Evolutionary conservation across 2,113 vertebrate genomes (phyloP).

Genomic region (Rhodinocichla rosea): DNA sequence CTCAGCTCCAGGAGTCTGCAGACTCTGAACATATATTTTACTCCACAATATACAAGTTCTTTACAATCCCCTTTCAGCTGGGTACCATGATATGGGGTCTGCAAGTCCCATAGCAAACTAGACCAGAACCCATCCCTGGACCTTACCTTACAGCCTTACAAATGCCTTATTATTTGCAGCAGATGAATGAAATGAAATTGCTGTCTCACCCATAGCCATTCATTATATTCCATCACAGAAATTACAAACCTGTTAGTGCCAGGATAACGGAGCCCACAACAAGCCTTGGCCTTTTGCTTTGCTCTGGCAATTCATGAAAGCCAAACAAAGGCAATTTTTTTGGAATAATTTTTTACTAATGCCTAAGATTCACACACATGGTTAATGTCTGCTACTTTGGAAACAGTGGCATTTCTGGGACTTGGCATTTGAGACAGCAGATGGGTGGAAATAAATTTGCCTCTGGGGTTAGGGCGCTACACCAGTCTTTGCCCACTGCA

Average conservation of each 20-base stretch:
- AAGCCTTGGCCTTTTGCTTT: background rate
- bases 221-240: background rate
- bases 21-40: background rate
- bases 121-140: background rate
- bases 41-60: background rate
- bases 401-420: constrained; percentile 48
- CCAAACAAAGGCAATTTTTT: constrained; percentile 6
- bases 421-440: constrained; percentile 59
- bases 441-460: constrained; percentile 60
- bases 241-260: background rate
- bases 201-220: background rate
- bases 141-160: background rate
- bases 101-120: background rate
- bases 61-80: background rate
- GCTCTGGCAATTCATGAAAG: background rate
- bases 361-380: constrained; percentile 32
- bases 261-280: background rate
- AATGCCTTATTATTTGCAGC: background rate
- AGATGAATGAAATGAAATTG: background rate
- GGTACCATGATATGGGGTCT: background rate
- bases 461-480: constrained; percentile 21
- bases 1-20: background rate
- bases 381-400: constrained; percentile 52
- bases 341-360: background rate
- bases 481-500: background rate